These are phyloP conservation scores for Tor tambroides DNA, from an alignment of 2,113 vertebrate species.

Conservation along the genomic window DNA sequence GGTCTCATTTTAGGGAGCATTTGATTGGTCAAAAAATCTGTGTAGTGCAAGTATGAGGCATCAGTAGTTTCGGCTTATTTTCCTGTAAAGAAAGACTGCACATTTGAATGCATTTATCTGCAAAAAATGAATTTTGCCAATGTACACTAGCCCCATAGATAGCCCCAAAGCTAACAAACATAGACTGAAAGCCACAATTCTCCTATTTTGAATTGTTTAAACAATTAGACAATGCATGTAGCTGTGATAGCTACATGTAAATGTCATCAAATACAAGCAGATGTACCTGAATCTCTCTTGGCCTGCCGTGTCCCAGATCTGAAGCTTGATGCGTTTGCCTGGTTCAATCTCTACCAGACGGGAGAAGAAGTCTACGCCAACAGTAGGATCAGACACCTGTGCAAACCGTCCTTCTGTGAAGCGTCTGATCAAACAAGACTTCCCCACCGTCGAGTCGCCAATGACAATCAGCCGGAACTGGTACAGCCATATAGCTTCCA, in stretches of 20 bases:
- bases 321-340: constrained; percentile 93
- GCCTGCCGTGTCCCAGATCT: constrained; percentile 90
- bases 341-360: constrained; percentile 94
- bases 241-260: neutral
- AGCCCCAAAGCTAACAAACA: neutral
- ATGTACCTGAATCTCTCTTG: constrained; percentile 88
- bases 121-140: neutral
- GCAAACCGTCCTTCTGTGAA: constrained; percentile 95
- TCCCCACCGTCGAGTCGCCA: constrained; percentile 94
- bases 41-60: neutral
- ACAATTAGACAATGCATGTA: neutral
- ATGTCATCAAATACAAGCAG: constrained; percentile 15
- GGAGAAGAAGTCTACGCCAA: constrained; percentile 96
- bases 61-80: neutral
- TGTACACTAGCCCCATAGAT: neutral
- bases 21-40: neutral
- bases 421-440: constrained; percentile 92
- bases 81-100: neutral
- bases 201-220: neutral
- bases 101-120: neutral
- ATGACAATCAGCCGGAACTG: constrained; percentile 96
- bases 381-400: constrained; percentile 94
- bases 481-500: constrained; percentile 98
- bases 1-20: neutral
- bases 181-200: neutral